phyloP scores from a whole-genome alignment of 1,140 invertebrate species.

The Drosophila setifemur region DNA sequence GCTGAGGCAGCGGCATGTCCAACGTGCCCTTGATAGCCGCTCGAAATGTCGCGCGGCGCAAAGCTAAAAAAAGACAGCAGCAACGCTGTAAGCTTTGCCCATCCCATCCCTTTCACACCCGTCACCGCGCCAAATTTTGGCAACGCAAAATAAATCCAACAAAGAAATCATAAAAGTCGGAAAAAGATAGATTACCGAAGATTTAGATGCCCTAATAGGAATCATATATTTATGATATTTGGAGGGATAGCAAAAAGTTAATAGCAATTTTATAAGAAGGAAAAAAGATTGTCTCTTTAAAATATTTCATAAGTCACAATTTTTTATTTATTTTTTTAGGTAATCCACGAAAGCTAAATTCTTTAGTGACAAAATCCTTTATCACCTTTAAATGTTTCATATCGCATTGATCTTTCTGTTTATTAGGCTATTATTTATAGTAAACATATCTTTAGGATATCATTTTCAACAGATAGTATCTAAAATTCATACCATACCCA shows the following conservation, averaged over 20 bases:
- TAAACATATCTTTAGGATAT: too few species aligned
- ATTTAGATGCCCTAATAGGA: not conserved
- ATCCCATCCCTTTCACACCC: slow-evolving; percentile 46
- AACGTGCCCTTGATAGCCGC: slow-evolving; percentile 78
- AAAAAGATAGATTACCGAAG: slow-evolving; percentile 4
- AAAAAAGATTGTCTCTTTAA: too few species aligned
- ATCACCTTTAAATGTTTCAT: too few species aligned
- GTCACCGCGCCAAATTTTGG: slow-evolving; percentile 53
- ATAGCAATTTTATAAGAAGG: too few species aligned
- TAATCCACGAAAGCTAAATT: too few species aligned
- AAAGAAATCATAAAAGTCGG: slow-evolving; percentile 13
- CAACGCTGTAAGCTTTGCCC: slow-evolving; percentile 66
- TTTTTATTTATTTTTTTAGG: too few species aligned
- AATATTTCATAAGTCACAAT: too few species aligned
- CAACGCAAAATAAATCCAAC: slow-evolving; percentile 53
- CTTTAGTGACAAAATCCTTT: too few species aligned
- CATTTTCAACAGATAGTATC: too few species aligned
- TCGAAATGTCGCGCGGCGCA: slow-evolving; percentile 58
- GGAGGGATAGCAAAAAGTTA: too few species aligned
- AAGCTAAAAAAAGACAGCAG: slow-evolving; percentile 21
- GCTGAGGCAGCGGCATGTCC: slow-evolving; percentile 45
- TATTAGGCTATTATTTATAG: too few species aligned
- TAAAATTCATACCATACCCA: not conserved
- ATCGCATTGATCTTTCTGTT: too few species aligned
- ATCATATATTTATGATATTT: not conserved